A percentile compares a stretch with the other conserved stretches of the same genome.
Evolutionary conservation across 2,888 invertebrate genomes (phyloP).

Genomic region (Halictus ligatus): DNA sequence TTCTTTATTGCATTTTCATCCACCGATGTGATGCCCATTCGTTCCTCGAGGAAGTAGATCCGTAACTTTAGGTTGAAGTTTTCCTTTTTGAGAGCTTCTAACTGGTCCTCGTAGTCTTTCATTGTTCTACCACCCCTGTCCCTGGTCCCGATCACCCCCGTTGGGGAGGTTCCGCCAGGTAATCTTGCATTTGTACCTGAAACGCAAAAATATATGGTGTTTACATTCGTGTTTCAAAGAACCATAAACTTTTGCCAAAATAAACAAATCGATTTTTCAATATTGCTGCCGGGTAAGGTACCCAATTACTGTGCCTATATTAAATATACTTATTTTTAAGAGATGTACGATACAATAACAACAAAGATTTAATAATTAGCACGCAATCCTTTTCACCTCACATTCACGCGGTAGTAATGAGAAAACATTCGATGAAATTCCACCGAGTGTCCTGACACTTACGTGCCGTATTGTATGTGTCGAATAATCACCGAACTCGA

Average conservation of each 20-base stretch:
- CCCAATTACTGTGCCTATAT: no score
- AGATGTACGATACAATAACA: no score
- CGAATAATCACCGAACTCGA: neutral
- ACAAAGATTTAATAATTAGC: no score
- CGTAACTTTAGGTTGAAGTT: slow-evolving; percentile 96
- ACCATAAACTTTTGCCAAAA: neutral
- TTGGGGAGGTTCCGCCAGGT: slow-evolving; percentile 74
- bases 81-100: slow-evolving; percentile 93
- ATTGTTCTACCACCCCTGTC: slow-evolving; percentile 88
- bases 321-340: no score
- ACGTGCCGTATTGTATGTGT: neutral
- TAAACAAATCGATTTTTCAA: neutral
- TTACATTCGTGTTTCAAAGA: neutral
- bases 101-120: slow-evolving; percentile 95
- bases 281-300: no score
- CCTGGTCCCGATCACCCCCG: slow-evolving; percentile 49
- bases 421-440: neutral
- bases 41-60: slow-evolving; percentile 96
- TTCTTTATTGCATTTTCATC: slow-evolving; percentile 89
- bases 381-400: neutral
- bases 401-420: neutral
- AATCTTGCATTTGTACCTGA: slow-evolving; percentile 76
- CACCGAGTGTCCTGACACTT: neutral
- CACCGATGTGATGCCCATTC: slow-evolving; percentile 88
- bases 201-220: slow-evolving; percentile 36